Evolutionary conservation across 2,113 vertebrate species (phyloP).

Genomic region (Aegithalos caudatus): DNA sequence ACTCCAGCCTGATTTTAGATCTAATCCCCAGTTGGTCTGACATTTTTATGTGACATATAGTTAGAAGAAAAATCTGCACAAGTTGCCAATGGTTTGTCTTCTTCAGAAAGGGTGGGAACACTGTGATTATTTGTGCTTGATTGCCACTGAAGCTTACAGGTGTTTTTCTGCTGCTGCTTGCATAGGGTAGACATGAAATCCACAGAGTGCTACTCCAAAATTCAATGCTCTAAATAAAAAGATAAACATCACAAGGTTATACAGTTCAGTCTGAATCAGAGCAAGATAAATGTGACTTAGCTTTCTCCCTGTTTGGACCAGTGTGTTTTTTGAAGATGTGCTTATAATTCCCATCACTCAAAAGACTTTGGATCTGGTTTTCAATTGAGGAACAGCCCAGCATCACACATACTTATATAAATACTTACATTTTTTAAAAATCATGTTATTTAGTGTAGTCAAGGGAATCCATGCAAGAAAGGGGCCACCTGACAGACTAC

Average conservation of each 20-base stretch:
- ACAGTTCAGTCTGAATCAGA: background rate
- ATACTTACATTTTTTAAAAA: background rate
- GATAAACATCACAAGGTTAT: background rate
- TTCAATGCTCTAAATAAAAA: background rate
- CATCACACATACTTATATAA: rapidly evolving
- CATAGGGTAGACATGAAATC: background rate
- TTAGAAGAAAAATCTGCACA: background rate
- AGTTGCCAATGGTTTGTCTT: background rate
- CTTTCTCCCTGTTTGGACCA: background rate
- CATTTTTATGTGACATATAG: constrained; percentile 4
- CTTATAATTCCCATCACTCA: background rate
- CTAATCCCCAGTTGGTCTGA: background rate
- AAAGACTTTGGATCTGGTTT: background rate
- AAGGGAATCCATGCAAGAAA: background rate
- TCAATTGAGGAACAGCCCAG: background rate
- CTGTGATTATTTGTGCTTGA: background rate
- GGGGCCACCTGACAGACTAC: background rate
- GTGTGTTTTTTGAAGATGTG: background rate
- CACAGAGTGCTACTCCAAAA: background rate
- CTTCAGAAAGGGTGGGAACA: background rate
- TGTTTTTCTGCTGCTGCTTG: background rate
- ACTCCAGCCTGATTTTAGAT: background rate
- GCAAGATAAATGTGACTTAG: background rate
- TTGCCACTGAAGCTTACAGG: background rate
- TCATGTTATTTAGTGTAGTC: background rate